A percentile compares a stretch with the other conserved stretches of the same genome.
Evolutionary conservation across 2,113 vertebrate genomes (phyloP).

Genomic region (Periophthalmus modestus): DNA sequence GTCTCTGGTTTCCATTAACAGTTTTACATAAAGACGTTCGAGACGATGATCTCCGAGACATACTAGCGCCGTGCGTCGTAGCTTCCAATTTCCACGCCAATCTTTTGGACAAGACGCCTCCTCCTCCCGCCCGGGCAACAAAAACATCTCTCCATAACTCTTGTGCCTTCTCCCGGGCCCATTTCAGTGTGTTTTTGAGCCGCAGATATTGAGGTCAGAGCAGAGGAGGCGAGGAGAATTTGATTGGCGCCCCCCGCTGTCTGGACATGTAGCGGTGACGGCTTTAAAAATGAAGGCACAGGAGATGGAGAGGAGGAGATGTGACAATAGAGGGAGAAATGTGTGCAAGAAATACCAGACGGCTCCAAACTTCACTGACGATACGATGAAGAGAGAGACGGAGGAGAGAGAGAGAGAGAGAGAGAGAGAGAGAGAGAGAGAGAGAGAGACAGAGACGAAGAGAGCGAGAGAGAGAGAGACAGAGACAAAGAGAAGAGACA

Average conservation of each 20-base stretch:
- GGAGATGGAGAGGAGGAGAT: slow-evolving; percentile 11
- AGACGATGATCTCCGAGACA: slow-evolving; percentile 11
- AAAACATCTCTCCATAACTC: slow-evolving; percentile 12
- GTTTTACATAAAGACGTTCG: slow-evolving; percentile 11
- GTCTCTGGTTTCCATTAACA: background rate
- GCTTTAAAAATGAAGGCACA: slow-evolving; percentile 48
- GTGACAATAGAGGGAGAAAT: slow-evolving; percentile 29
- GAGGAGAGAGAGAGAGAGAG: too few species aligned
- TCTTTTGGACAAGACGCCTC: slow-evolving; percentile 20
- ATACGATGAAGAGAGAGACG: background rate
- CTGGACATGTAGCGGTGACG: slow-evolving; percentile 72
- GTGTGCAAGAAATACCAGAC: slow-evolving; percentile 27
- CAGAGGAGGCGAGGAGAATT: slow-evolving; percentile 69
- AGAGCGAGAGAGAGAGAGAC: accelerated
- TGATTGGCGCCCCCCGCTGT: slow-evolving; percentile 68
- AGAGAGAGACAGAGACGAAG: accelerated
- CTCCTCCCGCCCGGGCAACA: slow-evolving; percentile 8
- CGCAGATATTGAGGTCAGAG: slow-evolving; percentile 74
- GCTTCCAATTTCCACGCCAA: slow-evolving; percentile 14
- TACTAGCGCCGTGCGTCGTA: slow-evolving; percentile 14
- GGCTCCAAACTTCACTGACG: background rate
- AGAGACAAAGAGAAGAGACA: accelerated
- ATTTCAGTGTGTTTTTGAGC: slow-evolving; percentile 38
- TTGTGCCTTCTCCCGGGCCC: slow-evolving; percentile 16
- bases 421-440: accelerated